These are phyloP conservation scores for Stomatorhinus ivindoensis DNA, from an alignment of 2,113 vertebrate genomes.

Conservation along the genomic window DNA sequence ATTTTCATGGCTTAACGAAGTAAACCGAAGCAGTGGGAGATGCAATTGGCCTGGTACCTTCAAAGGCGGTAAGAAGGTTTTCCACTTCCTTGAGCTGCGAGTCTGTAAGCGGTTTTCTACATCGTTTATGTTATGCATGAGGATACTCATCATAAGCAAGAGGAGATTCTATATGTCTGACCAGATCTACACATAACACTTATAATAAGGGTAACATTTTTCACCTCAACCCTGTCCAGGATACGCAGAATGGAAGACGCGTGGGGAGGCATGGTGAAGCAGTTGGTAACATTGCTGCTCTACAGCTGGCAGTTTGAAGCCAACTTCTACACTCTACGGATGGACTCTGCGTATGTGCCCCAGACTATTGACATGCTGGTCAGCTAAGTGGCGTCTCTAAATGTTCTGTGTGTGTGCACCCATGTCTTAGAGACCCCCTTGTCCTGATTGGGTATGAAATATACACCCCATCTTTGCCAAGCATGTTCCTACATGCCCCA, in stretches of 20 bases:
- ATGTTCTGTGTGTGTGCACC: neutral
- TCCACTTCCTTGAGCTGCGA: neutral
- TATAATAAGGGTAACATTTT: neutral
- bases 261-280: neutral
- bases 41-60: neutral
- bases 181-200: neutral
- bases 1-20: neutral
- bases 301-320: neutral
- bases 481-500: neutral
- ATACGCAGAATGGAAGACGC: neutral
- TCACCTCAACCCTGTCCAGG: neutral
- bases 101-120: neutral
- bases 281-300: neutral
- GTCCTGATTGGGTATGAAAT: constrained; percentile 12
- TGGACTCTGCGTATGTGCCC: too few relatives aligned
- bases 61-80: neutral
- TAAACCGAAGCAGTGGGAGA: neutral
- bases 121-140: neutral
- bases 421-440: neutral
- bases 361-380: too few relatives aligned
- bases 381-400: neutral
- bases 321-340: neutral
- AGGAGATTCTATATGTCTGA: neutral
- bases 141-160: neutral
- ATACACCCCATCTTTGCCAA: neutral